phyloP scores from a whole-genome alignment of 2,888 invertebrate genomes.

The Neria commutata region DNA sequence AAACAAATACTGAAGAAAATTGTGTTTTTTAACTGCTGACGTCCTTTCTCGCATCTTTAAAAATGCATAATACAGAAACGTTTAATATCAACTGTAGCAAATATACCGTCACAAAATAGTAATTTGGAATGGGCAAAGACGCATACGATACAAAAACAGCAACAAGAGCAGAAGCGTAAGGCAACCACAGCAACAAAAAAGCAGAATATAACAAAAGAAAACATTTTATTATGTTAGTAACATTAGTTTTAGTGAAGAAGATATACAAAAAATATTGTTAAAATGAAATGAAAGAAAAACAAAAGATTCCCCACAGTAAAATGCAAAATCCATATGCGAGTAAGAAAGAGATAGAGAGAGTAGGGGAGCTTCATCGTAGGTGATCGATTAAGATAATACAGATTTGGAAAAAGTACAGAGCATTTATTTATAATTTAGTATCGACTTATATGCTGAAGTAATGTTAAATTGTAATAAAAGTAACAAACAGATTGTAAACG shows the following conservation, averaged over 20 bases:
- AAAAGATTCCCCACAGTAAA: slow-evolving; percentile 18
- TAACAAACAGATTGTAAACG: slow-evolving; percentile 14
- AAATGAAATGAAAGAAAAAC: slow-evolving; percentile 14
- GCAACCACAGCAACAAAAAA: slow-evolving; percentile 19
- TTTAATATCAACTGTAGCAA: slow-evolving; percentile 43
- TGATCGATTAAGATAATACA: slow-evolving; percentile 31
- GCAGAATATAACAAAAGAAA: slow-evolving; percentile 6
- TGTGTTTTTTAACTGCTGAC: slow-evolving; percentile 51
- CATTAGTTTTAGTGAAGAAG: slow-evolving; percentile 18
- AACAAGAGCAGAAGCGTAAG: too few relatives aligned
- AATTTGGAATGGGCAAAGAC: too few relatives aligned
- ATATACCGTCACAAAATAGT: slow-evolving; percentile 21
- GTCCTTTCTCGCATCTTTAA: slow-evolving; percentile 45
- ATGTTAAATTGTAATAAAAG: slow-evolving; percentile 24
- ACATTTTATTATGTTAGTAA: slow-evolving; percentile 19
- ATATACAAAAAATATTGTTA: slow-evolving; percentile 12
- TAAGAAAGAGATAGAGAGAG: slow-evolving; percentile 28
- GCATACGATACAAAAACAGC: too few relatives aligned
- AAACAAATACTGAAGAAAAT: slow-evolving; percentile 34
- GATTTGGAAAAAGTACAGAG: slow-evolving; percentile 17
- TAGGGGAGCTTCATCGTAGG: slow-evolving; percentile 33
- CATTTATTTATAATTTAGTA: slow-evolving; percentile 19
- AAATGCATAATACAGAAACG: slow-evolving; percentile 40
- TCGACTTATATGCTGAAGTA: slow-evolving; percentile 29
- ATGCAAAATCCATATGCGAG: slow-evolving; percentile 16